Evolutionary conservation across 64 coral and sea anemone genomes (phyloP), one percentile per base, ranked within the genome.

Genomic region (Dendronephthya gigantea): DNA sequence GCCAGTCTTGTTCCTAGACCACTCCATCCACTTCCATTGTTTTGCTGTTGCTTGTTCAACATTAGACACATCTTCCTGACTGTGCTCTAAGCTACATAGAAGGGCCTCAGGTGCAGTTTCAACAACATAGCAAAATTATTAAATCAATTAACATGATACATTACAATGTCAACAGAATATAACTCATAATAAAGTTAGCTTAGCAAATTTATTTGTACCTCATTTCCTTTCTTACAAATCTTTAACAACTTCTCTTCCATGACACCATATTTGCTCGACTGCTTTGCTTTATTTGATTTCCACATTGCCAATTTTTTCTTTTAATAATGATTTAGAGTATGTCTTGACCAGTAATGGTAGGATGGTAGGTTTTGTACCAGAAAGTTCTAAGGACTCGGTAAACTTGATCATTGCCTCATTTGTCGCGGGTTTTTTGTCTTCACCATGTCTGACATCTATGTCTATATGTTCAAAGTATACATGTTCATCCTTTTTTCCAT

Each of bases 221-320:
- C 68, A 74, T 30, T 28, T 74, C 68, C 68, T 74, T 74, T 74
- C 32, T 74, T 74, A 35, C 68, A 74, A 28, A 74, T 27, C 13
- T 25, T 74, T 74, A 74, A 13, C n/a, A 74, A 30, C 32, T 74
- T 74, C 32, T 74, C 68, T 74, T 74, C n/a, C 68, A 74, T 74
- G 68, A 74, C 30, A 30, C 68, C 68, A 74, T 30, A 30, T 74
- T 74, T 74, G n/a, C n/a, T 74, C 25, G n/a, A 27, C 68, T 74
- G 11, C 32, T 74, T 28, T 74, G 68, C 19, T 74, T 74, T 74
- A 74, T 74, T 74, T 74, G 19, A 74, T 74, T 16, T 12, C 13
- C 30, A 25, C 19, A 25, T 74, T 35, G 32, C 10, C 32, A 35
- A 74, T 30, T 74, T 74, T 74, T 27, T 30, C 68, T 74, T 74